Percentiles rank a stretch among this genome's conserved stretches.
Evolutionary conservation across 2,888 invertebrate species (phyloP).

Genomic region (Plemyria rubiginata): DNA sequence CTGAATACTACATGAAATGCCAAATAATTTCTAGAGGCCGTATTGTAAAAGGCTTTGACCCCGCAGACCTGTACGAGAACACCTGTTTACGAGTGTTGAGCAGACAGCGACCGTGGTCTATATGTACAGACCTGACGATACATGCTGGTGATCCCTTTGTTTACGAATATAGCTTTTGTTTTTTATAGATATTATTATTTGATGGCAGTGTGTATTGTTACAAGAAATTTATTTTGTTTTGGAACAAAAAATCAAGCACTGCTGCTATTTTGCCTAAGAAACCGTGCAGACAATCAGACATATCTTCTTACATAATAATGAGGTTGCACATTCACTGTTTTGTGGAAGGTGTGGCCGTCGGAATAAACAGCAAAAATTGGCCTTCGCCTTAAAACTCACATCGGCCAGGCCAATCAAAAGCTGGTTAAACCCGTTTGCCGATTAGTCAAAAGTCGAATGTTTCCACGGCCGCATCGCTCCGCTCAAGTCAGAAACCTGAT

Average conservation of each 20-base stretch:
- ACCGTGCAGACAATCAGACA: background rate
- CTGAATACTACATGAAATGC: constrained; percentile 6
- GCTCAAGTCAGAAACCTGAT: constrained; percentile 30
- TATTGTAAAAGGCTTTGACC: constrained; percentile 13
- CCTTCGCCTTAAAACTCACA: constrained; percentile 42
- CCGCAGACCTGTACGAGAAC: constrained; percentile 1
- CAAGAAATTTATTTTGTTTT: too few relatives aligned
- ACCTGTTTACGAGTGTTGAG: background rate
- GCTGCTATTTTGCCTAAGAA: too few relatives aligned
- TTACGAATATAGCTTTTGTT: too few relatives aligned
- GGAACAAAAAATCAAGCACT: too few relatives aligned
- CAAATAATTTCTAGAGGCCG: constrained; percentile 9
- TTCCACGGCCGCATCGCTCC: constrained; percentile 37
- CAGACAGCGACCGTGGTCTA: background rate
- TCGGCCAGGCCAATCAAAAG: constrained; percentile 31
- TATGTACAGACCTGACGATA: too few relatives aligned
- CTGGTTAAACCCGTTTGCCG: constrained; percentile 49
- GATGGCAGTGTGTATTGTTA: too few relatives aligned
- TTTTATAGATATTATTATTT: too few relatives aligned
- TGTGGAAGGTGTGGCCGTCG: constrained; percentile 25
- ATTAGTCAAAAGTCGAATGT: constrained; percentile 50
- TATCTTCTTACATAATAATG: constrained; percentile 3
- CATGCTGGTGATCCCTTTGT: too few relatives aligned
- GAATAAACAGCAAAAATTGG: constrained; percentile 32
- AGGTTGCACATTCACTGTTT: constrained; percentile 15